Evolutionary conservation across 1,140 invertebrate species (phyloP), one percentile per base, ranked within the genome.

Genomic region (Drosophila micromelanica): DNA sequence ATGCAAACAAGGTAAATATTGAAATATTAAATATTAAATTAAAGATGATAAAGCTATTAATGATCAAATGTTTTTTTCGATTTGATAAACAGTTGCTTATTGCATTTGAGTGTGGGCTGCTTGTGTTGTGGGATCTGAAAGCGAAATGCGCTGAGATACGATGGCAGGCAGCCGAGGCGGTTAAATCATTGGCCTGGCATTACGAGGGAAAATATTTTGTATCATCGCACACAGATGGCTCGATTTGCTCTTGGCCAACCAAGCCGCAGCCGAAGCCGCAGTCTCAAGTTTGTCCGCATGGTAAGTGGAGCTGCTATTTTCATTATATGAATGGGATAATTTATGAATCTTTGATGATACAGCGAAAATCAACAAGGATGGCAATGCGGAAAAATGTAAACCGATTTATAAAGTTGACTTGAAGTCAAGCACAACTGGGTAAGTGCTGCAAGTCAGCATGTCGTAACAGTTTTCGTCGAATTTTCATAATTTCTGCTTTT

Each of bases 181-280:
- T 99, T 55, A 95, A 95, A 89, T 98, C 97, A 61, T 95, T 98
- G 86, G 95, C 96, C 60, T 99, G 99, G 99, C 98, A 99, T 92
- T 95, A 98, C 92, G 98, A 99, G 93, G 99, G 98, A 63, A 98
- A 99, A 93, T 97, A 98, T 93, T 98, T 99, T 92, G 98, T 99
- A 95, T 98, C 97, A 76, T 97, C 97, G 80, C 98, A 99, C 92
- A 95, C 95, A 9, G 98, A 99, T 93, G 99, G 99, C 49, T 98
- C 97, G 45, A 94, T 99, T 45, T 96, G 96, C 59, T 98, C 97
- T 30, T 99, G 98, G 98, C 96, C 95, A 79, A 93, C 96, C 12
- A 95, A 96, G 81, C 94, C 95, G 70, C 94, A 94, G 48, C 91
- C 94, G 27, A 97, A 97, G 92, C 97, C 98, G 7, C 93, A 95